Percentiles rank a stretch among this genome's conserved stretches.
Conservation (phyloP, 2,797 vertebrate genomes). For the Channallabes apus region DNA sequence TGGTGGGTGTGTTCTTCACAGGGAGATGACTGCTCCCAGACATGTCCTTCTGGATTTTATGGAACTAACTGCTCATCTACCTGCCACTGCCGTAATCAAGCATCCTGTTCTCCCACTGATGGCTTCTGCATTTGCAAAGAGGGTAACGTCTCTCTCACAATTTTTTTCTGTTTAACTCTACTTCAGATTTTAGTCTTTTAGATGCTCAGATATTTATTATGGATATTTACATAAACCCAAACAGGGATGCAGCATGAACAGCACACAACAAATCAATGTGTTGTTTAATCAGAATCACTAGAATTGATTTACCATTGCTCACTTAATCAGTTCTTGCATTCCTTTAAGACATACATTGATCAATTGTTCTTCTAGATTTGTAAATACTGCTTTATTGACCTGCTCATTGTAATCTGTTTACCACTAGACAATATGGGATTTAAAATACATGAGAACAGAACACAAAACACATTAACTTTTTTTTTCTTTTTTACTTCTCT, state of each 20-base stretch:
- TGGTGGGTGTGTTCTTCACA: slow-evolving; percentile 58
- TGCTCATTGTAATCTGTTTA: slow-evolving; percentile 30
- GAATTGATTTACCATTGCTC: slow-evolving; percentile 34
- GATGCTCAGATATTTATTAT: slow-evolving; percentile 19
- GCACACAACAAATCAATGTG: slow-evolving; percentile 40
- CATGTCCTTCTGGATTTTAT: slow-evolving; percentile 82
- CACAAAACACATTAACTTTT: slow-evolving; percentile 15
- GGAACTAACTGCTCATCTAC: slow-evolving; percentile 88
- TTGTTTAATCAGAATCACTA: slow-evolving; percentile 45
- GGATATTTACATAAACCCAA: slow-evolving; percentile 35
- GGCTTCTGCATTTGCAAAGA: slow-evolving; percentile 93
- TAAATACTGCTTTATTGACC: slow-evolving; percentile 32
- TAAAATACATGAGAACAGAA: slow-evolving; percentile 7
- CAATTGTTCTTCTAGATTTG: slow-evolving; percentile 30
- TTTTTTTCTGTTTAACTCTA: background rate
- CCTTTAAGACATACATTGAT: slow-evolving; percentile 35
- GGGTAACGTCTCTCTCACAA: slow-evolving; percentile 73
- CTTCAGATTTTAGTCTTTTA: slow-evolving; percentile 6
- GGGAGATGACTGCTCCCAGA: slow-evolving; percentile 86
- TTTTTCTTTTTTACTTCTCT: background rate
- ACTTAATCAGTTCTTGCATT: slow-evolving; percentile 46
- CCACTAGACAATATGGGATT: slow-evolving; percentile 9
- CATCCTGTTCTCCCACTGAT: slow-evolving; percentile 84
- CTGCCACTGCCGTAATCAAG: slow-evolving; percentile 87
- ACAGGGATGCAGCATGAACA: slow-evolving; percentile 40